Evolutionary conservation across 2,113 vertebrate genomes (phyloP), one percentile per base, ranked within the genome.

Genomic region (Planiliza haematocheilus): DNA sequence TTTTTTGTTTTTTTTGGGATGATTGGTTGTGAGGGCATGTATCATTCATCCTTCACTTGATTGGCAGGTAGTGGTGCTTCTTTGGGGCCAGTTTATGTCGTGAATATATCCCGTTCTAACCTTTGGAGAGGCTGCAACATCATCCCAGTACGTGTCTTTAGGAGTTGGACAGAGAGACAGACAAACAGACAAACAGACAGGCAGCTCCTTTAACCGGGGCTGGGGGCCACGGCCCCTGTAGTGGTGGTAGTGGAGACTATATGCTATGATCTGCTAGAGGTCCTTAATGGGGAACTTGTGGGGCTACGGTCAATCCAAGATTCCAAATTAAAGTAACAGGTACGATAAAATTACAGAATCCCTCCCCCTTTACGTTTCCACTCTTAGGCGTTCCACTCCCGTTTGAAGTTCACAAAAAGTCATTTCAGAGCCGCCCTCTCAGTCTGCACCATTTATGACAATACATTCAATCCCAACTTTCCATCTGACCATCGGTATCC

Each of bases 211-310:
- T 34, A 79, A 59, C 80, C 75, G 61, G 83, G 75, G 70, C 55
- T 68, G 43, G 52, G 65, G 59, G 42, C 49, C 18, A 12, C 0
- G n/a, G 18, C 66, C 79, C 70, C 57, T 55, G 74, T 85, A 42
- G 77, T 74, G 61, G 51, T 73, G 50, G 59, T 42, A 67, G 73
- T 81, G 74, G 82, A 86, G 74, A 86, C 87, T 89, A 80, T 80
- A 82, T 66, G 79, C 60, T 86, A 87, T 84, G 65, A 82, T 91
- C 88, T 90, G 86, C 83, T 90, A 79, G 85, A 88, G 74, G 86
- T 90, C 83, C 85, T 86, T 80, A 79, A 75, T 82, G 69, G 63
- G 79, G 70, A 75, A 78, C 70, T 83, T 67, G 79, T 71, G 71
- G 81, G 81, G 83, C 78, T 84, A 78, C 60, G 56, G 56, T 85